Evolutionary conservation across 1,140 invertebrate species (phyloP).

Genomic region (Medauroidea extradentata): DNA sequence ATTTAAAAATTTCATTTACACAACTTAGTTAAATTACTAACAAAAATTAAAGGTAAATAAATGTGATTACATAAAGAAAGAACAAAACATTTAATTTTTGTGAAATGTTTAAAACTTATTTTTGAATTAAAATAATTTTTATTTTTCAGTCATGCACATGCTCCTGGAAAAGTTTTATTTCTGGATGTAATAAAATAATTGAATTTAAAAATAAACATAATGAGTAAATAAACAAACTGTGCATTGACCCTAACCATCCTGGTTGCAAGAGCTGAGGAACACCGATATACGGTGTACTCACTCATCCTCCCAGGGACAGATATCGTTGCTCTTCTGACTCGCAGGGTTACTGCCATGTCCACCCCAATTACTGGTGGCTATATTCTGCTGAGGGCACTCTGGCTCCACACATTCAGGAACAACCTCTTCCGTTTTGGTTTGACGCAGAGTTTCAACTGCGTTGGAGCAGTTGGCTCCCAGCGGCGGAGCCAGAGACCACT

Average conservation of each 20-base stretch:
- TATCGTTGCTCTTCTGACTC: conserved; percentile 60
- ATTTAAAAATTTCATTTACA: too few relatives aligned
- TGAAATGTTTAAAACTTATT: too few relatives aligned
- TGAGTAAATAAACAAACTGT: background rate
- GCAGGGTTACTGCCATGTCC: background rate
- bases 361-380: too few relatives aligned
- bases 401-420: background rate
- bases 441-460: too few relatives aligned
- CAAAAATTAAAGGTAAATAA: too few relatives aligned
- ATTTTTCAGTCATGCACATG: too few relatives aligned
- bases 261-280: background rate
- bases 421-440: background rate
- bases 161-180: background rate
- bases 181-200: background rate
- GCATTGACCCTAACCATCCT: background rate
- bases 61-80: too few relatives aligned
- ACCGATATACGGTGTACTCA: conserved; percentile 51
- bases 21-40: too few relatives aligned
- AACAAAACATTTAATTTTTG: too few relatives aligned
- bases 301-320: conserved; percentile 88
- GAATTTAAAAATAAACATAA: background rate
- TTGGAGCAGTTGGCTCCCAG: too few relatives aligned
- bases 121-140: too few relatives aligned
- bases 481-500: background rate
- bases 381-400: too few relatives aligned